A percentile compares a stretch with the other conserved stretches of the same genome.
Evolutionary conservation across 2,888 invertebrate species (phyloP).

Genomic region (Uloborus plumipes): DNA sequence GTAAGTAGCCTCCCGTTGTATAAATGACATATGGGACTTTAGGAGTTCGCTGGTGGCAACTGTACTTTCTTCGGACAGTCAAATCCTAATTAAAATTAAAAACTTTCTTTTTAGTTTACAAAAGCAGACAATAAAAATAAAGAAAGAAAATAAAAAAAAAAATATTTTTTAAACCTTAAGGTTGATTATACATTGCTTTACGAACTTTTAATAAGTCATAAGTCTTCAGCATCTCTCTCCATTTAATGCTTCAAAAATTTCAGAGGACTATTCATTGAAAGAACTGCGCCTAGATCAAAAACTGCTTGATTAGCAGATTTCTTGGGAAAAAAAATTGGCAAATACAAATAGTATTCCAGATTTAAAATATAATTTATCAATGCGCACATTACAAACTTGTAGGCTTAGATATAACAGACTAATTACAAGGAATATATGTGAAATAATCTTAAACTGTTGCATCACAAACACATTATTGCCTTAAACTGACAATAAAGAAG

Average conservation of each 20-base stretch:
- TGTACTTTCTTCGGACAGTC: conserved; percentile 87
- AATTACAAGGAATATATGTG: too few species aligned
- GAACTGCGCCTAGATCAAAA: background rate
- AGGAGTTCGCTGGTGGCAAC: conserved; percentile 87
- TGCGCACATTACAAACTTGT: too few species aligned
- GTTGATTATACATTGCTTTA: background rate
- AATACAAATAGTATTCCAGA: background rate
- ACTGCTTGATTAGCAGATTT: conserved; percentile 4
- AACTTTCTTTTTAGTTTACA: conserved; percentile 57
- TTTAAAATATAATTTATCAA: too few species aligned
- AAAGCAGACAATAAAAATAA: background rate
- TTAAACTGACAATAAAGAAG: too few species aligned
- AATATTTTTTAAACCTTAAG: background rate
- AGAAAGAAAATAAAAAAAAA: background rate
- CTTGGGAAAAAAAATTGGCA: background rate
- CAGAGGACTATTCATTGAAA: background rate
- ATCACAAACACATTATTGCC: too few species aligned
- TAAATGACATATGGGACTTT: conserved; percentile 91
- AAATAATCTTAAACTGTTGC: too few species aligned
- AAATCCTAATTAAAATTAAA: conserved; percentile 77
- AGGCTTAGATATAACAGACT: too few species aligned
- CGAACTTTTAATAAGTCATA: background rate
- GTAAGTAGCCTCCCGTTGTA: conserved; percentile 89
- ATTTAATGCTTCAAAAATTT: background rate
- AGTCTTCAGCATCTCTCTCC: too few species aligned